phyloP scores from a whole-genome alignment of 2,113 vertebrate species.

The Grantiella picta region DNA sequence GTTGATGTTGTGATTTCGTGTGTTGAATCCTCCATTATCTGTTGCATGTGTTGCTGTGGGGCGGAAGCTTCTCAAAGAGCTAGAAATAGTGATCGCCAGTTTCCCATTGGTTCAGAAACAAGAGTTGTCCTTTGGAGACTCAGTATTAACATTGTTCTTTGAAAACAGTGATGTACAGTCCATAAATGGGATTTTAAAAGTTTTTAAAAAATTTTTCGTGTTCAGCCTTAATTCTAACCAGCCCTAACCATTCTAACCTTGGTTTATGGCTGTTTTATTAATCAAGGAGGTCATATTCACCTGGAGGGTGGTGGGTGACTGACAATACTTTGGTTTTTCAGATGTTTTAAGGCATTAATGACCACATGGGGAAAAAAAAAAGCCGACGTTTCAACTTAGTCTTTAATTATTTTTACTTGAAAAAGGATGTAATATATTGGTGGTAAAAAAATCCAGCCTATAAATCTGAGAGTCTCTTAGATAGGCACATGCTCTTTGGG shows the following conservation, averaged over 20 bases:
- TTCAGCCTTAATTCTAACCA: not conserved
- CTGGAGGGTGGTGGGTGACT: not conserved
- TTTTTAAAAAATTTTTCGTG: not conserved
- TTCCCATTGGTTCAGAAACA: not conserved
- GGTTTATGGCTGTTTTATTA: not conserved
- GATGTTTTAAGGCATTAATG: not conserved
- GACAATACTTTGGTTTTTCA: not conserved
- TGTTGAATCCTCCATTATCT: not conserved
- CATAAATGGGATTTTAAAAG: not conserved
- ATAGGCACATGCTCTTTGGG: not conserved
- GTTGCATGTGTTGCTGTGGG: rapidly evolving
- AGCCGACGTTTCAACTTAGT: not conserved
- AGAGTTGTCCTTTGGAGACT: not conserved
- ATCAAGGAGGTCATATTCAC: not conserved
- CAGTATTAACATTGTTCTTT: not conserved
- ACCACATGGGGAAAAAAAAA: not conserved
- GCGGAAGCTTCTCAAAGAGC: not conserved
- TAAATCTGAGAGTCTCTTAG: not conserved
- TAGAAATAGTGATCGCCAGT: not conserved
- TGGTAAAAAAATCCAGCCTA: not conserved
- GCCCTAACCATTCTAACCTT: not conserved
- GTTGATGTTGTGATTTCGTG: not conserved
- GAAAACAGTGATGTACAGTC: rapidly evolving
- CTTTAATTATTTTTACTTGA: conserved; percentile 11
- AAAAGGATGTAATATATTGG: not conserved